phyloP scores from a whole-genome alignment of 2,888 invertebrate genomes.

The Spodoptera picta region DNA sequence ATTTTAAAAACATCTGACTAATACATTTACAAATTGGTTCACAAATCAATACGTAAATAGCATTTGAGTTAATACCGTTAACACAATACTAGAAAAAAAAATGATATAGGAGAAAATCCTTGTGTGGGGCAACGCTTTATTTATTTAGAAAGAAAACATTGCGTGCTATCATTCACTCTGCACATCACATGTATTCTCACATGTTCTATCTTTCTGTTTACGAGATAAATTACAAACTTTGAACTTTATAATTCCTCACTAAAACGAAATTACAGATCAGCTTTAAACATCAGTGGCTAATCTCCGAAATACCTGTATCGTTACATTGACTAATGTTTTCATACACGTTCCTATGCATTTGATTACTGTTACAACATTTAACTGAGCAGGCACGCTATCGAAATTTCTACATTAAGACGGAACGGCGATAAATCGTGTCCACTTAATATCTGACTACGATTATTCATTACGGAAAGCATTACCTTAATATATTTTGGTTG shows the following conservation, averaged over 20 bases:
- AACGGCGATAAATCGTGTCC: conserved; percentile 80
- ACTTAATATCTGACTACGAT: conserved; percentile 82
- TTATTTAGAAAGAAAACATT: conserved; percentile 41
- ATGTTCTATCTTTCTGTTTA: conserved; percentile 55
- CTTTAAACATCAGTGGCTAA: conserved; percentile 72
- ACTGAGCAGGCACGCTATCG: conserved; percentile 77
- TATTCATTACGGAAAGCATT: conserved; percentile 79
- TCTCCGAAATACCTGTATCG: conserved; percentile 71
- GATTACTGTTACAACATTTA: conserved; percentile 81
- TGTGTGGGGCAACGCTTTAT: too few species aligned
- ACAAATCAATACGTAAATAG: conserved; percentile 26
- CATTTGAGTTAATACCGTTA: too few species aligned
- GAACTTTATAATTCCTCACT: conserved; percentile 70
- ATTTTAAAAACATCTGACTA: conserved; percentile 8
- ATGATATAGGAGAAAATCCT: too few species aligned
- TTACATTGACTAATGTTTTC: conserved; percentile 81
- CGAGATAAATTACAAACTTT: conserved; percentile 75
- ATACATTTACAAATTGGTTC: neutral
- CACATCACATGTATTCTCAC: conserved; percentile 43
- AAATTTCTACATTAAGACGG: conserved; percentile 78
- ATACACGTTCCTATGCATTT: conserved; percentile 68
- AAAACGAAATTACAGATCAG: conserved; percentile 70
- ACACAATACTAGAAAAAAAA: too few species aligned
- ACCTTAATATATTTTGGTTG: conserved; percentile 76
- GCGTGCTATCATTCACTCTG: conserved; percentile 59